Percentiles rank a stretch among this genome's conserved stretches.
Conservation (phyloP, 2,113 vertebrate species). For the Eira barbara region DNA sequence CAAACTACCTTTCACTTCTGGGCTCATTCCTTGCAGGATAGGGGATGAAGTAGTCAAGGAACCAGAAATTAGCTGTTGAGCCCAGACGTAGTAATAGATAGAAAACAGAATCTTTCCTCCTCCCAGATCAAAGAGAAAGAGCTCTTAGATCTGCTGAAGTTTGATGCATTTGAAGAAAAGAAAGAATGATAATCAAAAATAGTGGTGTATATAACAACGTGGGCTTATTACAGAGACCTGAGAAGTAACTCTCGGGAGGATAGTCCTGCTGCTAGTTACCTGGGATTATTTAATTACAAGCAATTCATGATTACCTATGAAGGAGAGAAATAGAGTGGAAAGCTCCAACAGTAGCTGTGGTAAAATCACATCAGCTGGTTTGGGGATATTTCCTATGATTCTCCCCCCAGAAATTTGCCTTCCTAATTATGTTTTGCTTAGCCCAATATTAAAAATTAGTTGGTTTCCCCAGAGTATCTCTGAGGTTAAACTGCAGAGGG, state of each 20-base stretch:
- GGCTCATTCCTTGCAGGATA: background rate
- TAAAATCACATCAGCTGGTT: background rate
- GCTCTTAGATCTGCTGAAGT: background rate
- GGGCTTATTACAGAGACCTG: background rate
- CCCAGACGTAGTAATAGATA: background rate
- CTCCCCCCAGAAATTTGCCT: slow-evolving; percentile 35
- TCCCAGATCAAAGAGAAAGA: background rate
- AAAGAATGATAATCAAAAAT: background rate
- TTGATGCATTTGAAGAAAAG: background rate
- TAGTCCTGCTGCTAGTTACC: background rate
- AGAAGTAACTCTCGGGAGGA: background rate
- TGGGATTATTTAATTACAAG: slow-evolving; percentile 48
- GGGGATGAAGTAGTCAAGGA: background rate
- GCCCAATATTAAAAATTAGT: slow-evolving; percentile 65
- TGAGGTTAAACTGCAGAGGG: slow-evolving; percentile 28
- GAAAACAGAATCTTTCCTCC: background rate
- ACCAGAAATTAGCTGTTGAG: background rate
- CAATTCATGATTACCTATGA: background rate
- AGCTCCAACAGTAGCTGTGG: background rate
- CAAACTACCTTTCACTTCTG: background rate
- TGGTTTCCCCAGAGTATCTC: slow-evolving; percentile 22
- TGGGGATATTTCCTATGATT: background rate
- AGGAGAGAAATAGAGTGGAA: background rate
- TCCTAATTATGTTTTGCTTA: slow-evolving; percentile 61
- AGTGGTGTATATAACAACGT: background rate